Evolutionary conservation across 1,140 invertebrate genomes (phyloP).

Genomic region (Nasonia longicornis): DNA sequence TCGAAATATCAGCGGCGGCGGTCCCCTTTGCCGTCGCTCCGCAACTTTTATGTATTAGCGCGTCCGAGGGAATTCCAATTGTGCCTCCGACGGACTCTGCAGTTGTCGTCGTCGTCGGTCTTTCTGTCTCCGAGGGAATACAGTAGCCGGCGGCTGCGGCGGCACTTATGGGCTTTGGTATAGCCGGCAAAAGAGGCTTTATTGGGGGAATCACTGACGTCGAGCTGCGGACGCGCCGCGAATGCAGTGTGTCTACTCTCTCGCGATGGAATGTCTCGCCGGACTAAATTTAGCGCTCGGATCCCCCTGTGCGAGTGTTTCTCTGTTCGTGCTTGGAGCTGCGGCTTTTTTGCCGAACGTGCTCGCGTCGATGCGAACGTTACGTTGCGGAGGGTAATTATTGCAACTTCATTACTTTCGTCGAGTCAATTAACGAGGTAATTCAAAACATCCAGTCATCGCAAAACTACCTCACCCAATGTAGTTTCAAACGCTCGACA

Average conservation of each 20-base stretch:
- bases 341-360: background rate
- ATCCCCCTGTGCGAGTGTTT: background rate
- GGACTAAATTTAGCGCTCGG: constrained; percentile 16
- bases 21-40: background rate
- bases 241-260: background rate
- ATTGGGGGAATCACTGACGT: background rate
- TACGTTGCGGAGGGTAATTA: too few relatives aligned
- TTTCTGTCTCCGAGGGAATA: background rate
- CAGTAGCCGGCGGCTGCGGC: background rate
- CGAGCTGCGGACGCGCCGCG: background rate
- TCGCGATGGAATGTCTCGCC: constrained; percentile 19
- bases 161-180: background rate
- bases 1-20: constrained; percentile 23
- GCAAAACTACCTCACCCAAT: too few relatives aligned
- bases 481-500: too few relatives aligned
- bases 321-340: too few relatives aligned
- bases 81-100: background rate
- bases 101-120: background rate
- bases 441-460: too few relatives aligned
- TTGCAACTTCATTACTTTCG: too few relatives aligned
- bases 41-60: constrained; percentile 35
- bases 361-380: too few relatives aligned
- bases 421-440: too few relatives aligned
- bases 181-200: background rate
- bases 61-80: constrained; percentile 30